Evolutionary conservation across 2,113 vertebrate genomes (phyloP).

Genomic region (Sturnus vulgaris): DNA sequence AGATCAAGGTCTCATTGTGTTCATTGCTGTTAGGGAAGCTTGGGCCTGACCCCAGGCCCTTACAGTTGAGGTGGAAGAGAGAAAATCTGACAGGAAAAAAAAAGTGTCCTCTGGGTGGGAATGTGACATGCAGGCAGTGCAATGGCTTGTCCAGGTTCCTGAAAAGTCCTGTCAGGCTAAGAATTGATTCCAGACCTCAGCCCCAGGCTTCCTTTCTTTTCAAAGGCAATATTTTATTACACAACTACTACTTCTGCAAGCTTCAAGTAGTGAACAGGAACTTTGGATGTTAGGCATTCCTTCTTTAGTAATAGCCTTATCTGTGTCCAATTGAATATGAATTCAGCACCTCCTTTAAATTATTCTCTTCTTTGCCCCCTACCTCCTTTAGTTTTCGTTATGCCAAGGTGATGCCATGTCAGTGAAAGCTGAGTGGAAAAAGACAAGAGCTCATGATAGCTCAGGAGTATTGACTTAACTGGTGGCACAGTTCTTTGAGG

Average conservation of each 20-base stretch:
- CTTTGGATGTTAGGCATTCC: background rate
- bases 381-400: background rate
- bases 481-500: background rate
- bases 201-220: background rate
- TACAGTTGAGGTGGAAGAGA: background rate
- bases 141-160: constrained; percentile 20
- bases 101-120: background rate
- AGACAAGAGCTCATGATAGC: background rate
- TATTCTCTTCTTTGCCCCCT: background rate
- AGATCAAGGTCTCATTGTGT: background rate
- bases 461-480: background rate
- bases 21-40: background rate
- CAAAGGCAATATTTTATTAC: background rate
- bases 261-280: background rate
- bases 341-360: background rate
- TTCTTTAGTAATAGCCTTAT: background rate
- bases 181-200: constrained; percentile 10
- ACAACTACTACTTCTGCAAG: background rate
- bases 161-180: background rate
- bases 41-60: background rate
- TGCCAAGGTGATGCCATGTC: background rate
- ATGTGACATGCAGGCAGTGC: background rate
- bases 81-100: background rate
- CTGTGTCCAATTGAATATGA: background rate
- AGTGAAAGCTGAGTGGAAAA: background rate